Percentiles rank a stretch among this genome's conserved stretches.
These are phyloP conservation scores for Phthorimaea operculella DNA, from an alignment of 1,140 invertebrate genomes.

Conservation along the genomic window DNA sequence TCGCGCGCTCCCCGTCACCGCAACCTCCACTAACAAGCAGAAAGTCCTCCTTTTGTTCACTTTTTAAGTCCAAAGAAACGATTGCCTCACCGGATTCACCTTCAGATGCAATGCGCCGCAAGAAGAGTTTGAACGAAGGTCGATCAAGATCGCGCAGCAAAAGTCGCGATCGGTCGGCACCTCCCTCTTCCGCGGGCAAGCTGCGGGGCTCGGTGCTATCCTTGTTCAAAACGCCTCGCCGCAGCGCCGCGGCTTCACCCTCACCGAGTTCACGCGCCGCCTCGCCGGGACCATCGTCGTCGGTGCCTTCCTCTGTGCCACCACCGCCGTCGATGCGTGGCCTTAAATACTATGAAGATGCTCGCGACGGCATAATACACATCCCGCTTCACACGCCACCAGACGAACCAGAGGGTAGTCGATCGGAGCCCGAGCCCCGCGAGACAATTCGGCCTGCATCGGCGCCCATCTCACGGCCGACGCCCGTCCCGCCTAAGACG, in stretches of 20 bases:
- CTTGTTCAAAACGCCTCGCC: slow-evolving; percentile 70
- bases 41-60: slow-evolving; percentile 81
- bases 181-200: slow-evolving; percentile 65
- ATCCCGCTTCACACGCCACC: slow-evolving; percentile 76
- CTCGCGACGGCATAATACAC: slow-evolving; percentile 71
- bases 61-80: slow-evolving; percentile 75
- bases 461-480: slow-evolving; percentile 27
- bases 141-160: slow-evolving; percentile 70
- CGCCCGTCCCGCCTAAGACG: slow-evolving; percentile 24
- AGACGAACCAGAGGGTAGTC: slow-evolving; percentile 53
- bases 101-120: slow-evolving; percentile 50
- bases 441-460: slow-evolving; percentile 38
- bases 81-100: slow-evolving; percentile 76
- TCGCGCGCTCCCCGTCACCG: slow-evolving; percentile 59
- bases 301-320: slow-evolving; percentile 24
- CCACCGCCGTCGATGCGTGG: slow-evolving; percentile 16
- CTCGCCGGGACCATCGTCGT: slow-evolving; percentile 34
- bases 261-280: slow-evolving; percentile 40
- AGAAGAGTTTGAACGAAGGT: slow-evolving; percentile 57
- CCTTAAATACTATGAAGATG: slow-evolving; percentile 71
- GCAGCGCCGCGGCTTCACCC: slow-evolving; percentile 34
- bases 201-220: slow-evolving; percentile 73
- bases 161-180: slow-evolving; percentile 71
- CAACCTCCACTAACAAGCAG: slow-evolving; percentile 70
- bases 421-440: slow-evolving; percentile 8